phyloP scores from a whole-genome alignment of 2,113 vertebrate species.

The Larimichthys polyactis region DNA sequence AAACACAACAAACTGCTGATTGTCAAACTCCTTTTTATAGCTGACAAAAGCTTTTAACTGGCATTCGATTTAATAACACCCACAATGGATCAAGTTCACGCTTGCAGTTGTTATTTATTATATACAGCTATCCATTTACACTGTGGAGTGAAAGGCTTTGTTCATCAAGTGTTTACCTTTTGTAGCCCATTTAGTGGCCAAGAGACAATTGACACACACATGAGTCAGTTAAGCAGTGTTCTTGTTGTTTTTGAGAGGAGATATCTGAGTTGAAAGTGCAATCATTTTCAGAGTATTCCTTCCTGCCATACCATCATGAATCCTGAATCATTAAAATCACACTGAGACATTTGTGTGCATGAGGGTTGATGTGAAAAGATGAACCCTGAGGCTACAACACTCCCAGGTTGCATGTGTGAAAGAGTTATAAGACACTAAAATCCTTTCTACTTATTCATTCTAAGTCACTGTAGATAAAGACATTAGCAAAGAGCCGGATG shows the following conservation, averaged over 20 bases:
- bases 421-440: neutral
- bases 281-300: neutral
- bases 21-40: neutral
- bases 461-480: slow-evolving; percentile 25
- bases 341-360: neutral
- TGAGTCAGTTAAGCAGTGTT: neutral
- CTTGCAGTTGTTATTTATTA: neutral
- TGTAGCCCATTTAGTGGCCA: neutral
- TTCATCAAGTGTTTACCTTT: slow-evolving; percentile 21
- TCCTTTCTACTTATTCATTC: neutral
- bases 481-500: slow-evolving; percentile 19
- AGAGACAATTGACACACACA: neutral
- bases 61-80: slow-evolving; percentile 8
- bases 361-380: slow-evolving; percentile 2
- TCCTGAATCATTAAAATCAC: neutral
- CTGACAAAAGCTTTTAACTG: slow-evolving; percentile 2
- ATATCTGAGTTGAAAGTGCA: neutral
- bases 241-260: neutral
- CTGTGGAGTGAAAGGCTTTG: neutral
- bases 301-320: neutral
- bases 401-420: neutral
- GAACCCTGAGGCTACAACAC: slow-evolving; percentile 1
- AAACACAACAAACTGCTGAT: neutral
- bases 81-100: slow-evolving; percentile 15
- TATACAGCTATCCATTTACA: slow-evolving; percentile 2